Conservation (phyloP, 2,113 vertebrate species). For the Pogona vitticeps region DNA sequence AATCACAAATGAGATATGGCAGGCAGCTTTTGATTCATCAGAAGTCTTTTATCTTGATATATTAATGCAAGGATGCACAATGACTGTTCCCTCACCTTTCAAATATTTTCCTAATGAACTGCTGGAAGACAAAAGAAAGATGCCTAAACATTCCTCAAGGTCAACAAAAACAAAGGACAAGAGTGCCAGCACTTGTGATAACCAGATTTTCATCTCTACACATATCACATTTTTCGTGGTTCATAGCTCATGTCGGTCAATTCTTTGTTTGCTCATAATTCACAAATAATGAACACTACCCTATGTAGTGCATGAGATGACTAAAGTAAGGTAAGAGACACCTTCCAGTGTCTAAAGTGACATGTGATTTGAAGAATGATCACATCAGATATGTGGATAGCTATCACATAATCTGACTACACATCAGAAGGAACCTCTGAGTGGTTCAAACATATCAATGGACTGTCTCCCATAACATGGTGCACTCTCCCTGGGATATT, state of each 20-base stretch:
- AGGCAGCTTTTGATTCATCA: background rate
- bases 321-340: background rate
- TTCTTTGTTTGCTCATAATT: background rate
- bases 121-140: background rate
- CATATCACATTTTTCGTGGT: background rate
- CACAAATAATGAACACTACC: background rate
- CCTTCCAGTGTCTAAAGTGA: too few relatives aligned
- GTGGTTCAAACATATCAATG: background rate
- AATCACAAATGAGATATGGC: background rate
- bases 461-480: background rate
- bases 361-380: too few relatives aligned
- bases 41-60: background rate
- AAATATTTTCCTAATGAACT: slow-evolving; percentile 1
- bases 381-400: too few relatives aligned
- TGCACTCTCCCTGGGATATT: background rate
- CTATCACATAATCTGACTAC: background rate
- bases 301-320: background rate
- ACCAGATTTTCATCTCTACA: background rate
- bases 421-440: background rate
- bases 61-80: background rate
- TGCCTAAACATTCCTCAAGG: background rate
- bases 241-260: background rate
- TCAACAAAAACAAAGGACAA: slow-evolving; percentile 5
- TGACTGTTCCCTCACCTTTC: background rate
- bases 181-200: background rate